phyloP scores from a whole-genome alignment of 2,113 vertebrate genomes.

The Mohoua ochrocephala region DNA sequence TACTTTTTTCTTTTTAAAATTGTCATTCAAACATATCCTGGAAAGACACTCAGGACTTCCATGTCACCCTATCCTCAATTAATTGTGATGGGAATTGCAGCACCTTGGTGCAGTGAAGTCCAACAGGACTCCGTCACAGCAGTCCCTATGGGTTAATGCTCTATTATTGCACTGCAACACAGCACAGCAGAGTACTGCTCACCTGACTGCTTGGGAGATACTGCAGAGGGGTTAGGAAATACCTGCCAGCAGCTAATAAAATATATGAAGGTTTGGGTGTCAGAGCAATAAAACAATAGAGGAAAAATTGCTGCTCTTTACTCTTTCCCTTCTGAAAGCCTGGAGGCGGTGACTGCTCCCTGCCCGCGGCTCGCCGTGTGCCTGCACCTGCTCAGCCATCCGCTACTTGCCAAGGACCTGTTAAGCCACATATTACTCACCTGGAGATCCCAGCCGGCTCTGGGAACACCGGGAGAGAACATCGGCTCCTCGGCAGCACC shows the following conservation, averaged over 20 bases:
- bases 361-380: accelerated
- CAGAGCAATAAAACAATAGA: neutral
- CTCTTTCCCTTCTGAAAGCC: neutral
- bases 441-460: neutral
- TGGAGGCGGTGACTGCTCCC: accelerated
- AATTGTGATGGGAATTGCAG: neutral
- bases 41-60: neutral
- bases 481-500: neutral
- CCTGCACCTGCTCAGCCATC: neutral
- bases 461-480: neutral
- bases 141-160: accelerated
- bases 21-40: neutral
- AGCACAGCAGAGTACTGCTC: neutral
- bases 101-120: neutral
- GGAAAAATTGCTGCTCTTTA: neutral
- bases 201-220: neutral
- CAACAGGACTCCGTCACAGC: accelerated
- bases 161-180: too few relatives aligned
- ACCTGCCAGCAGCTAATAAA: neutral
- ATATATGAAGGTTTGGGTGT: neutral
- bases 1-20: neutral
- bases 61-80: neutral
- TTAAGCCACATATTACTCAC: accelerated
- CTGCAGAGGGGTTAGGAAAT: neutral
- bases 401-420: neutral